A percentile compares a stretch with the other conserved stretches of the same genome.
phyloP scores from a whole-genome alignment of 37 sponge, comb jelly and placozoan species.

The Amphimedon queenslandica region DNA sequence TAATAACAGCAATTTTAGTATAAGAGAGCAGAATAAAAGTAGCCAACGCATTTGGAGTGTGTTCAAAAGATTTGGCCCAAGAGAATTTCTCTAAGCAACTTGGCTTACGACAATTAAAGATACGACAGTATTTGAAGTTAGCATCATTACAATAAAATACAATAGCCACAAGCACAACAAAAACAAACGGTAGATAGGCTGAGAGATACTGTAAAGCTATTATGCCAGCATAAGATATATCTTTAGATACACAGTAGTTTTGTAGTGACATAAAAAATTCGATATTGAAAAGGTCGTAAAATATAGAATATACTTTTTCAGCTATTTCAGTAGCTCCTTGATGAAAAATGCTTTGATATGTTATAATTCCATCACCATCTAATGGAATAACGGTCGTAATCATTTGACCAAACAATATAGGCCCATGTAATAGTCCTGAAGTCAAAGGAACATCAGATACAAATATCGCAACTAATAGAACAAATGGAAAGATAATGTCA shows the following conservation, averaged over 20 bases:
- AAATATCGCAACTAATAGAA: not conserved
- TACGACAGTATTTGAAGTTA: too few species aligned
- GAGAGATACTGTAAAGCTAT: not conserved
- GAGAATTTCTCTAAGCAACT: too few species aligned
- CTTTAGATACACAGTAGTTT: not conserved
- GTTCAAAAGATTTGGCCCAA: too few species aligned
- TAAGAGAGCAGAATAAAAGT: not conserved
- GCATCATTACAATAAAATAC: too few species aligned
- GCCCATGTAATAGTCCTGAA: not conserved
- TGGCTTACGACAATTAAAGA: too few species aligned
- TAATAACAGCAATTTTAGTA: not conserved
- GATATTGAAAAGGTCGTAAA: not conserved
- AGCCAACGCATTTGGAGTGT: not conserved
- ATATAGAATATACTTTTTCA: not conserved
- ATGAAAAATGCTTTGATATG: not conserved
- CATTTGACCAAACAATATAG: conserved; percentile 8
- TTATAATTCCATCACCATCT: not conserved
- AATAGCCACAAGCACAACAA: not conserved
- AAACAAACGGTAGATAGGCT: not conserved
- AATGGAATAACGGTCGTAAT: not conserved
- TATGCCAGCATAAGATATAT: not conserved
- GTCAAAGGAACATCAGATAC: not conserved
- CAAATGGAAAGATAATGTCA: not conserved
- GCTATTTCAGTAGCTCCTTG: not conserved
- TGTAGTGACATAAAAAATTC: not conserved